A percentile compares a stretch with the other conserved stretches of the same genome.
Evolutionary conservation across 2,888 invertebrate species (phyloP).

Genomic region (Nymphalis urticae): DNA sequence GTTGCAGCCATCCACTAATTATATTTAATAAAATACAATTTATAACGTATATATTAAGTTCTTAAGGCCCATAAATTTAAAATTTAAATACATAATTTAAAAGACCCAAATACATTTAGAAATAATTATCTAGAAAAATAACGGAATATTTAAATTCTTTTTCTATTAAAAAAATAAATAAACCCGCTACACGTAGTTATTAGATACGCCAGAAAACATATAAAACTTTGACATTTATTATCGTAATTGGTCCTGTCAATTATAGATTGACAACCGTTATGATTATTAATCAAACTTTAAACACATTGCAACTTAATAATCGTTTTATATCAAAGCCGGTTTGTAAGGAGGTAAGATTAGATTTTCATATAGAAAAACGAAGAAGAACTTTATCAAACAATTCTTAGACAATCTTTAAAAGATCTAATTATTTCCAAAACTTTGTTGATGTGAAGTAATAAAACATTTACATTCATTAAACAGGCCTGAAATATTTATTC

Average conservation of each 20-base stretch:
- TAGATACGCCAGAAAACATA: slow-evolving; percentile 5
- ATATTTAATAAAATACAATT: too few species aligned
- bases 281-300: slow-evolving; percentile 17
- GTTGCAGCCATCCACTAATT: too few species aligned
- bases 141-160: slow-evolving; percentile 1
- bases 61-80: neutral
- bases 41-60: neutral
- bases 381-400: too few species aligned
- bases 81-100: neutral
- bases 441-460: neutral
- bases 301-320: slow-evolving; percentile 2
- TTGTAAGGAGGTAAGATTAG: neutral
- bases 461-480: slow-evolving; percentile 8
- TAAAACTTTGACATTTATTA: neutral
- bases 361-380: too few species aligned
- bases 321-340: neutral
- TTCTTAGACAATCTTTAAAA: neutral
- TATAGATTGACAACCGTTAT: slow-evolving; percentile 6
- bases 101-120: slow-evolving; percentile 6
- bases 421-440: neutral
- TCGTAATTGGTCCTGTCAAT: slow-evolving; percentile 1
- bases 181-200: neutral
- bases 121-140: slow-evolving; percentile 1
- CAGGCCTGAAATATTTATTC: slow-evolving; percentile 11
- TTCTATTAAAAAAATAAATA: neutral